Evolutionary conservation across 2,888 invertebrate species (phyloP).

Genomic region (Eupithecia subfuscata): DNA sequence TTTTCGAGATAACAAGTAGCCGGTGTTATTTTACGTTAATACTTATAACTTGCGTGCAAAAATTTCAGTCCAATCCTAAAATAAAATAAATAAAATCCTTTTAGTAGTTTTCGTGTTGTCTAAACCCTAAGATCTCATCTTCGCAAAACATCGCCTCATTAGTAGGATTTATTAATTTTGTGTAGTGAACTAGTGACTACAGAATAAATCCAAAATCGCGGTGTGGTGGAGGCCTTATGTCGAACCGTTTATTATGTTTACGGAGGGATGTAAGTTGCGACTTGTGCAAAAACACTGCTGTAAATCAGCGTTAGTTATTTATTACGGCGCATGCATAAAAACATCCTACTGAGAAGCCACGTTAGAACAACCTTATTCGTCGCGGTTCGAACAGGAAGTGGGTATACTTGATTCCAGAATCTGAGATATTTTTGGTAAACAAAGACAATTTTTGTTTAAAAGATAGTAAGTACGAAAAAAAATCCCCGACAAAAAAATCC

Average conservation of each 20-base stretch:
- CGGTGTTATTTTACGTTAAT: too few species aligned
- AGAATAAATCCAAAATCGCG: too few species aligned
- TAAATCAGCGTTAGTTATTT: constrained; percentile 28
- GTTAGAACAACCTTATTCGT: neutral
- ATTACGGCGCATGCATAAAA: constrained; percentile 26
- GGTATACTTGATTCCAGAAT: neutral
- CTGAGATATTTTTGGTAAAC: neutral
- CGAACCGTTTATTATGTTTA: constrained; percentile 11
- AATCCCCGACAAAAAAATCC: too few species aligned
- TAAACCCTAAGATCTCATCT: neutral
- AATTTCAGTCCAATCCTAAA: neutral
- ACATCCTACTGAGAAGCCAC: constrained; percentile 5
- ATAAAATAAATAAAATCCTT: too few species aligned
- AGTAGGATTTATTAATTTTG: neutral
- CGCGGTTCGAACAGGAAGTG: neutral
- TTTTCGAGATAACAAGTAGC: neutral
- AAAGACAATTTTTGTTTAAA: neutral
- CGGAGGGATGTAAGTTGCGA: constrained; percentile 7
- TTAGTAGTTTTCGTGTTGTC: neutral
- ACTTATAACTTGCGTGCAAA: neutral
- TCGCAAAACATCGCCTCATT: too few species aligned
- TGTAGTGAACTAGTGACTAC: neutral
- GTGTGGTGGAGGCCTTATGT: neutral
- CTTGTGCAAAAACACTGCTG: constrained; percentile 25
- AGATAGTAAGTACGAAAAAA: too few species aligned